Conservation (phyloP, 2,888 invertebrate genomes). For the Xanthia icteritia region DNA sequence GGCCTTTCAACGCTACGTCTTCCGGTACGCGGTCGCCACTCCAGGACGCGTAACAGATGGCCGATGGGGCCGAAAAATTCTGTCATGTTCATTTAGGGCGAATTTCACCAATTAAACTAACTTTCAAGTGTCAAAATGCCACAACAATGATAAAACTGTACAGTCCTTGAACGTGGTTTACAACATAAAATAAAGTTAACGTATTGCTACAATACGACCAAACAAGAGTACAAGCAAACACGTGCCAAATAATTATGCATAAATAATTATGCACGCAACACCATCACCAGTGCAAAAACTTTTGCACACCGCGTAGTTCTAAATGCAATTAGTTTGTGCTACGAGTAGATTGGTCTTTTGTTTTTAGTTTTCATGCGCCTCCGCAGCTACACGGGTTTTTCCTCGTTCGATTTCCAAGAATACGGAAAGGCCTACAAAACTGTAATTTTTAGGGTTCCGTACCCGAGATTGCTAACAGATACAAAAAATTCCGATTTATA, state of each 20-base stretch:
- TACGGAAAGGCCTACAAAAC: too few relatives aligned
- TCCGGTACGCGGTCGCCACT: too few relatives aligned
- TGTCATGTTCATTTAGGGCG: too few relatives aligned
- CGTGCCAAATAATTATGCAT: slow-evolving; percentile 24
- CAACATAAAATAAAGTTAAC: too few relatives aligned
- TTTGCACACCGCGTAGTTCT: slow-evolving; percentile 16
- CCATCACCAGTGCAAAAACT: slow-evolving; percentile 6
- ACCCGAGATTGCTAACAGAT: too few relatives aligned
- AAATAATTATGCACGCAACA: slow-evolving; percentile 10
- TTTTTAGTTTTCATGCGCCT: background rate
- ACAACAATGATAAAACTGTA: background rate
- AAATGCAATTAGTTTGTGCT: slow-evolving; percentile 36
- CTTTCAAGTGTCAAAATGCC: too few relatives aligned
- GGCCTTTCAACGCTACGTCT: too few relatives aligned
- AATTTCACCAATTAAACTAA: background rate
- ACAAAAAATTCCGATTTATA: too few relatives aligned
- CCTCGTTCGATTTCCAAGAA: background rate
- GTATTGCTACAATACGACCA: background rate
- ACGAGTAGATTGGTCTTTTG: slow-evolving; percentile 4
- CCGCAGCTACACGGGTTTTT: background rate
- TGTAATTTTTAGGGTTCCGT: too few relatives aligned
- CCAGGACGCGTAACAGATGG: too few relatives aligned
- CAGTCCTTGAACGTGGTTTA: too few relatives aligned
- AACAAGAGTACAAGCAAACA: background rate
- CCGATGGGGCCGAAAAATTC: too few relatives aligned